Evolutionary conservation across 2,797 vertebrate species (phyloP), one percentile per base, ranked within the genome.

Genomic region (Ceyx erithaca): DNA sequence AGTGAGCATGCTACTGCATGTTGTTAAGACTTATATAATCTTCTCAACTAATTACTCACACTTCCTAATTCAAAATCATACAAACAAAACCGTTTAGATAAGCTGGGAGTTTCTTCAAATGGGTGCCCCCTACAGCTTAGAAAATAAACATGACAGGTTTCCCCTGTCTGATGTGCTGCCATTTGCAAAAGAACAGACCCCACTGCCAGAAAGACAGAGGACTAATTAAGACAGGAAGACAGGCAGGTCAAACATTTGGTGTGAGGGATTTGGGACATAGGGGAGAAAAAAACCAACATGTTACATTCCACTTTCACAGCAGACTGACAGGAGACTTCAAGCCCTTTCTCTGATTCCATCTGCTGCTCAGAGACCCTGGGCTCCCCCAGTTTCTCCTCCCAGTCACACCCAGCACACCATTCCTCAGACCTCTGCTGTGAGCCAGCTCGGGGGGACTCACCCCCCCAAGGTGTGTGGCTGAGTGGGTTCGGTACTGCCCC

Each of bases 51-150:
- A 98, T 97, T 97, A 96, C 94, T 96, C 92, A 95, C 96, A 96
- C 96, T 97, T 97, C 97, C 96, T 97, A 97, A 98, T 97, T 97
- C 97, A 96, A 95, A 97, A 97, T 97, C 96, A 96, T 97, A 97
- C 96, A 97, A 98, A 98, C 97, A 97, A 97, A 97, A 96, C 91
- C 93, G 92, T 88, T 96, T 96, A 97, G 97, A 96, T 97, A 97
- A 97, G 94, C 92, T 63, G 79, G 90, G 92, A 96, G 95, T 95
- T 97, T 97, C 97, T 97, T 97, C 95, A 97, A 97, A 97, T 95
- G 95, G 93, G 89, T 95, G 96, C 96, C 94, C 94, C 97, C 97
- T 82, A 92, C 94, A 95, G 97, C 93, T 97, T 96, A 89, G 96
- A 97, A 97, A 97, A 98, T 96, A 98, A 98, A 98, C 97, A 97